Conservation (phyloP, 2,113 vertebrate species). For the Daboia siamensis region DNA sequence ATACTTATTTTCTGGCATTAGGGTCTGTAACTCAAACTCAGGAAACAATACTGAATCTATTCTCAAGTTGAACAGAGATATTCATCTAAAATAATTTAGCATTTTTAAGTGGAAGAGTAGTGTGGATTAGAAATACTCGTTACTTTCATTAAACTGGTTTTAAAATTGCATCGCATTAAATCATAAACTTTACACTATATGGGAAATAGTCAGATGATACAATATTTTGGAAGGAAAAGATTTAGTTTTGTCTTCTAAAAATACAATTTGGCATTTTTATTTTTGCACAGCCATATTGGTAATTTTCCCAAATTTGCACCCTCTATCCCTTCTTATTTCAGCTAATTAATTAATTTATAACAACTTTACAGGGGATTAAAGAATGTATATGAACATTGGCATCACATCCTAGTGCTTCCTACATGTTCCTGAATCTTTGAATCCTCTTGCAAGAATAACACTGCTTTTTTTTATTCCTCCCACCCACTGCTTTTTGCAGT, state of each 20-base stretch:
- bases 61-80: neutral
- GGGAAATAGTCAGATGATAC: slow-evolving; percentile 40
- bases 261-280: neutral
- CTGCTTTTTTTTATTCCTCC: neutral
- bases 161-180: slow-evolving; percentile 15
- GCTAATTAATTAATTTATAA: neutral
- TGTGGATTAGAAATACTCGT: neutral
- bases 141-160: slow-evolving; percentile 32
- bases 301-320: neutral
- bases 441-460: neutral
- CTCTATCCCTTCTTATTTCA: neutral
- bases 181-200: neutral
- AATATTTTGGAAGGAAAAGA: slow-evolving; percentile 13
- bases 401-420: neutral
- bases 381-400: neutral
- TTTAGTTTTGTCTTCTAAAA: neutral
- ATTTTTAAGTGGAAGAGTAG: slow-evolving; percentile 9
- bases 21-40: neutral
- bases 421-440: neutral
- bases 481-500: neutral
- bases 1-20: neutral
- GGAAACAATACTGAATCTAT: neutral
- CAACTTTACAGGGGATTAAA: neutral
- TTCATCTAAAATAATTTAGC: neutral
- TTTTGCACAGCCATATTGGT: neutral